Percentiles rank a stretch among this genome's conserved stretches.
Conservation (phyloP, 2,888 invertebrate genomes). For the Drosophila paracracens region DNA sequence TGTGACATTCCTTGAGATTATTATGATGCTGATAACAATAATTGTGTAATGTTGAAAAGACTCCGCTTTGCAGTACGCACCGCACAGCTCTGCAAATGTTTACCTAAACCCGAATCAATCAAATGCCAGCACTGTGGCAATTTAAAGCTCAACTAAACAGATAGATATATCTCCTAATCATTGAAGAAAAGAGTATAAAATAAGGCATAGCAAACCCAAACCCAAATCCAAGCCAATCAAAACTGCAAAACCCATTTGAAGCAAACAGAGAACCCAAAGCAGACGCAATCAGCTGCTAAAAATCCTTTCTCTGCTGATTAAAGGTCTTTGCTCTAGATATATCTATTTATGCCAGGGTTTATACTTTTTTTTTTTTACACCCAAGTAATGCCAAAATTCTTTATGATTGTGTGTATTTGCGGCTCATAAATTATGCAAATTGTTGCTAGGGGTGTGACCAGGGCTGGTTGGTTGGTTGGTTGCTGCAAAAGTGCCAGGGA, state of each 20-base stretch:
- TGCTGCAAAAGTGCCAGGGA: conserved; percentile 10
- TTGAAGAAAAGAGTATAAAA: neutral
- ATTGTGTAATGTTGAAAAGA: conserved; percentile 6
- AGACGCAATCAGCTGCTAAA: conserved; percentile 14
- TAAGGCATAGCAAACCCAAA: neutral
- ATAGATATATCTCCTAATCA: neutral
- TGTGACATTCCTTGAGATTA: conserved; percentile 34
- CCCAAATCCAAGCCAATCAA: conserved; percentile 5
- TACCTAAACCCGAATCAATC: conserved; percentile 8
- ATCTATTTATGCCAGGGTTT: neutral
- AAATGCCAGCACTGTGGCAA: neutral
- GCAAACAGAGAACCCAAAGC: conserved; percentile 18
- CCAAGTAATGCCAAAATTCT: conserved; percentile 11
- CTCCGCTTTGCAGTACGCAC: neutral
- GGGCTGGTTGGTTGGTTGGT: conserved; percentile 4
- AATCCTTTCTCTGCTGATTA: conserved; percentile 21
- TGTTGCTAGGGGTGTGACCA: conserved; percentile 7
- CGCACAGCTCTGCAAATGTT: neutral
- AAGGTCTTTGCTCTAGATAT: conserved; percentile 8
- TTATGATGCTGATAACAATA: conserved; percentile 28
- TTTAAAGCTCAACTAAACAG: neutral
- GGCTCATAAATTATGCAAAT: conserved; percentile 61
- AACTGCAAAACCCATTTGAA: neutral
- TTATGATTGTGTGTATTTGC: conserved; percentile 23
- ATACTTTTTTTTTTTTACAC: neutral